These are phyloP conservation scores for Tinea pellionella DNA, from an alignment of 2,888 invertebrate genomes.

Conservation along the genomic window DNA sequence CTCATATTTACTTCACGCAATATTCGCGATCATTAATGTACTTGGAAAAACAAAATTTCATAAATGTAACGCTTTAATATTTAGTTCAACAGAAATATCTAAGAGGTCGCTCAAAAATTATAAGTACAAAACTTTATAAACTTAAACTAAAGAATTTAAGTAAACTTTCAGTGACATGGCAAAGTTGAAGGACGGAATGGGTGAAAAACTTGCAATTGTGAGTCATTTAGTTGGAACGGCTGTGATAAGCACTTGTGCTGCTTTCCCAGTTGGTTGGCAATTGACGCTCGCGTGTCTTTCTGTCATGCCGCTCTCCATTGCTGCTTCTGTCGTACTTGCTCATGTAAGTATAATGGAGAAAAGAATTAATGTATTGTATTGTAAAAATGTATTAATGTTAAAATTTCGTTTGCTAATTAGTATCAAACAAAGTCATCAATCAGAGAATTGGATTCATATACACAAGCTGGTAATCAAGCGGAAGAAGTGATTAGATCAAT, in stretches of 20 bases:
- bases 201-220: constrained; percentile 84
- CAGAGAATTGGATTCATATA: constrained; percentile 77
- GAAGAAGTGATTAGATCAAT: constrained; percentile 82
- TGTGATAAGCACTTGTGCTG: constrained; percentile 75
- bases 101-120: no score
- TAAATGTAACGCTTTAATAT: no score
- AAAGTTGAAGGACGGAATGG: constrained; percentile 85
- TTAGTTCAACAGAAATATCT: no score
- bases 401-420: constrained; percentile 24
- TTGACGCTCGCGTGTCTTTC: constrained; percentile 82
- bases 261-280: constrained; percentile 87
- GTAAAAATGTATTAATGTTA: background rate
- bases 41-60: no score
- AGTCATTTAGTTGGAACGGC: constrained; percentile 78
- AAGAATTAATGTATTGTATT: no score
- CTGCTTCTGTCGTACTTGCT: constrained; percentile 78
- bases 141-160: no score
- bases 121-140: no score
- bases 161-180: constrained; percentile 73
- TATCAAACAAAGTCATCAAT: constrained; percentile 74
- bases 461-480: constrained; percentile 82
- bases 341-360: constrained; percentile 77
- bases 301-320: constrained; percentile 81
- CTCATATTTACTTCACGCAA: no score
- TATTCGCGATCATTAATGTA: no score